Evolutionary conservation across 1,140 invertebrate genomes (phyloP).

Genomic region (Drosophila obscura): DNA sequence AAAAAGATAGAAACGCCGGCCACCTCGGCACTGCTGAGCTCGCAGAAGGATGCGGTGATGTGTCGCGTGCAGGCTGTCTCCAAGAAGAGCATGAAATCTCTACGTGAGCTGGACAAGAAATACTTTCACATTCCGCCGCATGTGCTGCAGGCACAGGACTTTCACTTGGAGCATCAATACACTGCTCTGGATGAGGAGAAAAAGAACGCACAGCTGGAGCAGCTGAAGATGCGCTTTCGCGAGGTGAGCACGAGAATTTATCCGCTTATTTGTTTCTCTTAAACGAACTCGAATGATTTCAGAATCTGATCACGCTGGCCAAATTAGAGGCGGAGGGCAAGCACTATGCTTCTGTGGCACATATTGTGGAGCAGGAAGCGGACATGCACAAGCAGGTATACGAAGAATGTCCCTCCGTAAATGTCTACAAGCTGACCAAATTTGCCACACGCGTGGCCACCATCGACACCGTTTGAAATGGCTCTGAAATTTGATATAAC

Average conservation of each 20-base stretch:
- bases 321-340: conserved; percentile 53
- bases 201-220: conserved; percentile 30
- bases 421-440: conserved; percentile 25
- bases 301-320: conserved; percentile 69
- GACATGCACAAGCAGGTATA: conserved; percentile 46
- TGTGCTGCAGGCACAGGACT: conserved; percentile 57
- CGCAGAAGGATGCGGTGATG: conserved; percentile 35
- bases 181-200: conserved; percentile 44
- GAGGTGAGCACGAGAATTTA: conserved; percentile 32
- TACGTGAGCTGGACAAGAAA: conserved; percentile 44
- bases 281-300: background rate
- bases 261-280: background rate
- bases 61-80: conserved; percentile 29
- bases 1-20: conserved; percentile 54
- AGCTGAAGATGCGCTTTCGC: conserved; percentile 47
- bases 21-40: conserved; percentile 31
- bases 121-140: conserved; percentile 63
- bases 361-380: conserved; percentile 47
- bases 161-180: conserved; percentile 39
- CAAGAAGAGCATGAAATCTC: conserved; percentile 20
- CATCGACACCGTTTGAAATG: background rate
- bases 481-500: background rate
- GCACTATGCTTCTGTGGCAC: conserved; percentile 39
- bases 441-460: conserved; percentile 21
- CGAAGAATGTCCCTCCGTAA: conserved; percentile 13